A percentile compares a stretch with the other conserved stretches of the same genome.
Evolutionary conservation across 2,113 vertebrate species (phyloP).

Genomic region (Setophaga petechia): DNA sequence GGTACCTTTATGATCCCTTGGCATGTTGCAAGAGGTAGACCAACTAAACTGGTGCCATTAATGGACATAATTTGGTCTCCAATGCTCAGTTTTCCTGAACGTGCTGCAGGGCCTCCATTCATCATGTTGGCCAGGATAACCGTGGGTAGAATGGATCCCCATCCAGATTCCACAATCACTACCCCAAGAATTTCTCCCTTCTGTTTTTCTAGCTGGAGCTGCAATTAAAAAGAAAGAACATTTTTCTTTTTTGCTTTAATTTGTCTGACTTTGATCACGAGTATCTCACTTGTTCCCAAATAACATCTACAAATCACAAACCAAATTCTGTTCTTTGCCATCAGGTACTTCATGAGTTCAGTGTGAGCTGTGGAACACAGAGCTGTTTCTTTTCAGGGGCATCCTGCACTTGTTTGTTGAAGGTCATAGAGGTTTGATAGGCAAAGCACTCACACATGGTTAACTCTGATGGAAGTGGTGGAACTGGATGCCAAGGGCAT

Average conservation of each 20-base stretch:
- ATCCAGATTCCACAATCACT: slow-evolving; percentile 97
- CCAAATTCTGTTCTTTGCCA: not conserved
- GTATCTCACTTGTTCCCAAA: not conserved
- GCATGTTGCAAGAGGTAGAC: slow-evolving; percentile 95
- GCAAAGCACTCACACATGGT: not conserved
- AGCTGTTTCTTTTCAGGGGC: not conserved
- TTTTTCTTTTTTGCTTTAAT: not conserved
- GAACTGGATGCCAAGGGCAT: not conserved
- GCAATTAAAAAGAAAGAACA: slow-evolving; percentile 23
- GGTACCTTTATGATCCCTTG: slow-evolving; percentile 98
- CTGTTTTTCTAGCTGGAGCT: slow-evolving; percentile 95
- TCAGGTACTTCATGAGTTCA: not conserved
- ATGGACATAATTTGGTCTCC: slow-evolving; percentile 99
- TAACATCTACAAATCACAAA: not conserved
- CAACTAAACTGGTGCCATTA: slow-evolving; percentile 97
- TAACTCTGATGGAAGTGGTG: not conserved
- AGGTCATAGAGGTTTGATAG: not conserved
- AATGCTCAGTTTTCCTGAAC: slow-evolving; percentile 97
- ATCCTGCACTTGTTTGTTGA: not conserved
- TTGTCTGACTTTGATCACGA: not conserved
- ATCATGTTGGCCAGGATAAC: slow-evolving; percentile 99
- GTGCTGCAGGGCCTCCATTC: slow-evolving; percentile 94
- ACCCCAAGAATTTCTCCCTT: slow-evolving; percentile 98
- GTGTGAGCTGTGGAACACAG: not conserved
- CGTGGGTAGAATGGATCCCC: slow-evolving; percentile 97